A percentile compares a stretch with the other conserved stretches of the same genome.
These are phyloP conservation scores for Octonoba sinensis DNA, from an alignment of 2,888 invertebrate species.

Conservation along the genomic window DNA sequence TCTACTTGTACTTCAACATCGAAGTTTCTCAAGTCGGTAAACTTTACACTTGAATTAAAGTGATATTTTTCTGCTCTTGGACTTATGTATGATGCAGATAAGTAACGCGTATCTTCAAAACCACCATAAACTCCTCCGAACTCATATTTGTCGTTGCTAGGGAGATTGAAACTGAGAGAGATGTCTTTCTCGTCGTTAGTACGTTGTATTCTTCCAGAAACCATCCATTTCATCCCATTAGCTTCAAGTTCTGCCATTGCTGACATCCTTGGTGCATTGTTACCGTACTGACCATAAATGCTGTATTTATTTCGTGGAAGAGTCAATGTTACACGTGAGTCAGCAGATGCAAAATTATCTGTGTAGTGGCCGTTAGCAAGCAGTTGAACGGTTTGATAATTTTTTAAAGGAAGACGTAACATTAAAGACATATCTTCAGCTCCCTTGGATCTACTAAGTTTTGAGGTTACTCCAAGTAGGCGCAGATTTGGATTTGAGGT, in stretches of 20 bases:
- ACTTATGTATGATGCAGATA: slow-evolving; percentile 35
- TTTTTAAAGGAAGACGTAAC: slow-evolving; percentile 35
- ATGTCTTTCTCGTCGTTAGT: slow-evolving; percentile 26
- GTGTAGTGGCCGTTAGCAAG: slow-evolving; percentile 49
- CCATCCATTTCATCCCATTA: slow-evolving; percentile 25
- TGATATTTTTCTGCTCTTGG: slow-evolving; percentile 32
- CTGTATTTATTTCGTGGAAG: slow-evolving; percentile 43
- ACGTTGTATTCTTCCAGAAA: slow-evolving; percentile 26
- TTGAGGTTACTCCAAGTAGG: slow-evolving; percentile 39
- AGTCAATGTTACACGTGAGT: slow-evolving; percentile 55
- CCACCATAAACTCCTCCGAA: slow-evolving; percentile 35
- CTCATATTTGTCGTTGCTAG: slow-evolving; percentile 31
- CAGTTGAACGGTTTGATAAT: slow-evolving; percentile 32
- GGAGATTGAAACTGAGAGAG: slow-evolving; percentile 21
- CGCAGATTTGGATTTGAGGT: slow-evolving; percentile 50
- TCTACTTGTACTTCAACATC: slow-evolving; percentile 28
- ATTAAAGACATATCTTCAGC: slow-evolving; percentile 58
- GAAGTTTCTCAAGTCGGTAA: slow-evolving; percentile 17
- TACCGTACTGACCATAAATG: slow-evolving; percentile 46
- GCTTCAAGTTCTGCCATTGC: slow-evolving; percentile 41
- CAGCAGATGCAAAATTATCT: slow-evolving; percentile 41
- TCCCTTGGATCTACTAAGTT: slow-evolving; percentile 33
- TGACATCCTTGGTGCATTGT: slow-evolving; percentile 10
- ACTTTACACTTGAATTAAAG: slow-evolving; percentile 21
- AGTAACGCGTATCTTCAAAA: slow-evolving; percentile 18